Base-by-base conservation (phyloP, 2,888 invertebrate genomes). In the Microplitis deprimator region DNA sequence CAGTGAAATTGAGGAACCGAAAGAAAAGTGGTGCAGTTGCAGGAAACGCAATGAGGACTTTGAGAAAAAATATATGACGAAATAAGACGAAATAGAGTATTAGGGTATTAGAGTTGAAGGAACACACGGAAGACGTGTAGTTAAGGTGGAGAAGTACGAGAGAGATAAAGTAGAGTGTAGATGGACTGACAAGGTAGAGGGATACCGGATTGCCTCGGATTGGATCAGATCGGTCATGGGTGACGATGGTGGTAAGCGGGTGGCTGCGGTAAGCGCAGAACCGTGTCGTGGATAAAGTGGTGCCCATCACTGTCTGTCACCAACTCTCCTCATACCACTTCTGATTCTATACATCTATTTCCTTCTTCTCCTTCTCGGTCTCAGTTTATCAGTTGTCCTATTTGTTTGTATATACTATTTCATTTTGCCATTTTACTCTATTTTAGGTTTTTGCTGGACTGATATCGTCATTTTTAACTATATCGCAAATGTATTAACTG, bases 191-290 rank as follows among this genome's bases (percentile, higher is more conserved):
- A 77, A 69, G 77, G 68, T 29, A 73, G 73, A 80, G 78, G 77
- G 77, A 79, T 77, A 86, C 84, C 81, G 82, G 85, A 87, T 84
- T 83, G 78, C 82, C 82, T 84, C 83, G 83, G 81, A 82, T 81
- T 79, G 77, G 83, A 83, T 81, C 83, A 82, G 84, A 86, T 87
- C 82, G 84, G 84, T 84, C 82, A 82, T 80, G 80, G 82, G 83
- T 82, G 81, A 82, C 82, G 83, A 82, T 81, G 81, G 83, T 81
- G 84, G 86, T 85, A 85, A 87, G 83, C 84, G 86, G 83, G 84
- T 85, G 86, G 85, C 85, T 87, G 85, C 80, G 87, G 88, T 89
- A 88, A 89, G 88, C 88, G 88, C 86, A 88, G 88, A 89, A 88
- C 84, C 88, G 84, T 89, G 88, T 89, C 85, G 87, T 84, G 86